Conservation (phyloP, 2,797 vertebrate species). For the Acropternis orthonyx region DNA sequence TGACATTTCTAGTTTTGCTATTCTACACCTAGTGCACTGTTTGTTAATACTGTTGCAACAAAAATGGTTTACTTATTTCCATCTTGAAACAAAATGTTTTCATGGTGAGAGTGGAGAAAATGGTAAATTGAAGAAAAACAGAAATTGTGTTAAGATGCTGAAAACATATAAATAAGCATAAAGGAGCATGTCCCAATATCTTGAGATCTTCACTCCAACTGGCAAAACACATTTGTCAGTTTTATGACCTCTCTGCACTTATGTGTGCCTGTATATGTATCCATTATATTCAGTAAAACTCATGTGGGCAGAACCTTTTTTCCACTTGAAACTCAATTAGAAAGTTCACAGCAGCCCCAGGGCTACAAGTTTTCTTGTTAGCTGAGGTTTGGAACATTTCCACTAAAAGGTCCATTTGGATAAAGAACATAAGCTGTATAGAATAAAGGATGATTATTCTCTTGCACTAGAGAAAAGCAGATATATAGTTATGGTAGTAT, state of each 20-base stretch:
- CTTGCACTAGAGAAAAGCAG: not conserved
- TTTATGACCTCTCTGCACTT: not conserved
- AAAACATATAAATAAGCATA: not conserved
- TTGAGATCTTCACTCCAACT: not conserved
- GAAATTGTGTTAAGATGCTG: not conserved
- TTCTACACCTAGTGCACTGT: not conserved
- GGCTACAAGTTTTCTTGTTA: not conserved
- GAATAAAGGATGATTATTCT: not conserved
- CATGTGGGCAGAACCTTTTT: not conserved
- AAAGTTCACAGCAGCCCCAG: not conserved
- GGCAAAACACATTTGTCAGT: not conserved
- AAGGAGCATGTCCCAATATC: not conserved
- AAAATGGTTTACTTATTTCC: not conserved
- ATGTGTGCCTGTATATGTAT: fast-evolving
- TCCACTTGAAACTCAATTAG: not conserved
- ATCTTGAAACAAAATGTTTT: not conserved
- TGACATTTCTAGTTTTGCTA: not conserved
- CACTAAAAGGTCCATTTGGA: not conserved
- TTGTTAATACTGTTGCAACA: not conserved
- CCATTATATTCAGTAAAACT: not conserved
- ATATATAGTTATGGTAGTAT: not conserved
- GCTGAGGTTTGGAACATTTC: not conserved
- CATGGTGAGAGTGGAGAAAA: not conserved
- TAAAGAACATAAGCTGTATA: not conserved
- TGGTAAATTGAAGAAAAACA: not conserved